Conservation (phyloP, 2,113 vertebrate genomes). For the Percopsis transmontana region DNA sequence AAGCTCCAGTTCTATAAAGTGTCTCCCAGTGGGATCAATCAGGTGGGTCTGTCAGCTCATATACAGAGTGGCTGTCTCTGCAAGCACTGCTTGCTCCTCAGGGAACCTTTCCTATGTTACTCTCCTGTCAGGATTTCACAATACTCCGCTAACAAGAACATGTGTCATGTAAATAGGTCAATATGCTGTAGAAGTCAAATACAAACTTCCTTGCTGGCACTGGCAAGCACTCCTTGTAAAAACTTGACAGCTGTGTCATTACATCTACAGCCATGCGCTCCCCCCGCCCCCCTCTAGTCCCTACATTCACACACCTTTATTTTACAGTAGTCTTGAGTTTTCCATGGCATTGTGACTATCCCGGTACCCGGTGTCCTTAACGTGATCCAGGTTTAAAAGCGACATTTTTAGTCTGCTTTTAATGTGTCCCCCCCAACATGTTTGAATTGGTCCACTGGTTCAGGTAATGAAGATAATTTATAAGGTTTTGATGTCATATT, state of each 20-base stretch:
- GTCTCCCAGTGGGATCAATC: slow-evolving; percentile 81
- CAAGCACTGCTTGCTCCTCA: not conserved
- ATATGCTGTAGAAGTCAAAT: not conserved
- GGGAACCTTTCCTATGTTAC: not conserved
- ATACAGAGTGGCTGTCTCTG: not conserved
- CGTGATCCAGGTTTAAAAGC: slow-evolving; percentile 8
- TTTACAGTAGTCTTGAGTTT: no score
- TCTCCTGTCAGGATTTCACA: not conserved
- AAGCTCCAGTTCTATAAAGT: slow-evolving; percentile 92
- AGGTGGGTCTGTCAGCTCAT: slow-evolving; percentile 76
- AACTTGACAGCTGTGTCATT: no score
- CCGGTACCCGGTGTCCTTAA: no score
- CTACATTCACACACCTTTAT: no score
- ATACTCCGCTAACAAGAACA: no score
- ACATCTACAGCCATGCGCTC: no score
- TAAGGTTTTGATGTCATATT: slow-evolving; percentile 39
- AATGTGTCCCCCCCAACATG: slow-evolving; percentile 21
- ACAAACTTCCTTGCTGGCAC: not conserved
- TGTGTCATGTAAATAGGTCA: no score
- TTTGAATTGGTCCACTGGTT: slow-evolving; percentile 24
- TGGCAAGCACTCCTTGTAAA: not conserved
- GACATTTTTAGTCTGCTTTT: slow-evolving; percentile 31
- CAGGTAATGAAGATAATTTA: slow-evolving; percentile 47
- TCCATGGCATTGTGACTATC: no score
- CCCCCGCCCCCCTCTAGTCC: no score